A percentile compares a stretch with the other conserved stretches of the same genome.
phyloP scores from a whole-genome alignment of 2,113 vertebrate genomes.

The Dicerorhinus sumatrensis region DNA sequence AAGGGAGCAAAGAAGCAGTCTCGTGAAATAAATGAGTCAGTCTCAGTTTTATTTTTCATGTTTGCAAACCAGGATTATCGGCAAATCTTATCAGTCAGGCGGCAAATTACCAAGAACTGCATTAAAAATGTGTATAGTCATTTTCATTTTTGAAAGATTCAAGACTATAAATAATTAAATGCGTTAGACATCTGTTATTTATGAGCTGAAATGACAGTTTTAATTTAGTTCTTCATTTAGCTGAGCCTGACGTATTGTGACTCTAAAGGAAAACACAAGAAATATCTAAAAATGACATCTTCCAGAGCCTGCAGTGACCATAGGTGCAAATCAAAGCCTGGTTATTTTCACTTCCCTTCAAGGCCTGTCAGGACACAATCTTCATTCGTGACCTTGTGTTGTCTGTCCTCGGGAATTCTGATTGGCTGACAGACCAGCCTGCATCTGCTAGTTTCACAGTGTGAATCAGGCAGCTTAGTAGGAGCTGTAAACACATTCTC shows the following conservation, averaged over 20 bases:
- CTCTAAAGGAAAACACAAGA: slow-evolving; percentile 84
- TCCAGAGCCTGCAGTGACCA: slow-evolving; percentile 66
- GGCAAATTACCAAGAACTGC: slow-evolving; percentile 92
- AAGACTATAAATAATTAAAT: slow-evolving; percentile 93
- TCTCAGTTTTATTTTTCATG: slow-evolving; percentile 90
- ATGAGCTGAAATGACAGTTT: slow-evolving; percentile 93
- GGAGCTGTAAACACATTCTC: slow-evolving; percentile 55
- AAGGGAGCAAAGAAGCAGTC: slow-evolving; percentile 84
- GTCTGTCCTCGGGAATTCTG: slow-evolving; percentile 52
- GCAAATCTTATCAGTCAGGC: slow-evolving; percentile 91
- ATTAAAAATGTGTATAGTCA: slow-evolving; percentile 93
- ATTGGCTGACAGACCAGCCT: slow-evolving; percentile 68
- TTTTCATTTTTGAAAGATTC: slow-evolving; percentile 92
- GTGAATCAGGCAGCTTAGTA: slow-evolving; percentile 65
- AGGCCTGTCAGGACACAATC: slow-evolving; percentile 77
- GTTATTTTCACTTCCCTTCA: slow-evolving; percentile 71
- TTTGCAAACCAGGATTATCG: slow-evolving; percentile 90
- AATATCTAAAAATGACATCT: slow-evolving; percentile 84
- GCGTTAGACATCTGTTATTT: slow-evolving; percentile 94
- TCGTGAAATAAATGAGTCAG: slow-evolving; percentile 86
- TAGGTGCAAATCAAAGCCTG: slow-evolving; percentile 75
- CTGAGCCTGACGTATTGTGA: slow-evolving; percentile 85
- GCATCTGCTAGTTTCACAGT: slow-evolving; percentile 35
- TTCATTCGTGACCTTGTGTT: slow-evolving; percentile 63
- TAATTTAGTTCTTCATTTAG: slow-evolving; percentile 91